phyloP scores from a whole-genome alignment of 2,797 vertebrate species.

The Premnoplex brunnescens region DNA sequence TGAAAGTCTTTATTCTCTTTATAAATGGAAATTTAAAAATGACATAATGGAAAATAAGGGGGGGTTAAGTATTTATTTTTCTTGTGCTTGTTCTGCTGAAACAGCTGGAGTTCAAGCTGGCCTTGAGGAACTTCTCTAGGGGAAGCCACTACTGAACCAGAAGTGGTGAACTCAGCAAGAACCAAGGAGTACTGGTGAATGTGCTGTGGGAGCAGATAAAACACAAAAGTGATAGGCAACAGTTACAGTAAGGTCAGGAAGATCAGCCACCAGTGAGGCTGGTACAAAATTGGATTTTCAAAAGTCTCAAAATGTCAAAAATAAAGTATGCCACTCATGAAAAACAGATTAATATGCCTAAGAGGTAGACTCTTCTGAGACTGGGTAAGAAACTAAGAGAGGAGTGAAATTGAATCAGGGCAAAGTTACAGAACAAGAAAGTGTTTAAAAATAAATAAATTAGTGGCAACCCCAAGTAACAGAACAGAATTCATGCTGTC shows the following conservation, averaged over 20 bases:
- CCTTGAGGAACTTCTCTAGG: not conserved
- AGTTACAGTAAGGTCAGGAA: not conserved
- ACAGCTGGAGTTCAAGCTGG: not conserved
- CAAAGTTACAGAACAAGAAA: not conserved
- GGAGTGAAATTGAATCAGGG: not conserved
- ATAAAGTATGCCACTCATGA: accelerated
- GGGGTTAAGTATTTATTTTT: not conserved
- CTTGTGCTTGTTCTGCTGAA: not conserved
- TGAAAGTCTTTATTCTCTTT: not conserved
- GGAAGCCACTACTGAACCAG: not conserved
- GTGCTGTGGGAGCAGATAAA: not conserved
- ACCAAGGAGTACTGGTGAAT: not conserved
- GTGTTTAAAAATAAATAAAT: not conserved
- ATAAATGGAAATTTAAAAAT: not conserved
- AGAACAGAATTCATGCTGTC: not conserved
- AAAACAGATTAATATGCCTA: not conserved
- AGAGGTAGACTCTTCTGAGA: not conserved
- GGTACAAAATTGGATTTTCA: not conserved
- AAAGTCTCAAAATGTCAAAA: not conserved
- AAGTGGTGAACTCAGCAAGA: not conserved
- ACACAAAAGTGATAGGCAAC: not conserved
- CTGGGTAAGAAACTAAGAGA: not conserved
- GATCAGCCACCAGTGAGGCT: not conserved
- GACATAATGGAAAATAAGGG: accelerated
- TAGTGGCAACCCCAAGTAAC: accelerated